These are phyloP conservation scores for Ephestia elutella DNA, from an alignment of 1,140 invertebrate species.

Conservation along the genomic window DNA sequence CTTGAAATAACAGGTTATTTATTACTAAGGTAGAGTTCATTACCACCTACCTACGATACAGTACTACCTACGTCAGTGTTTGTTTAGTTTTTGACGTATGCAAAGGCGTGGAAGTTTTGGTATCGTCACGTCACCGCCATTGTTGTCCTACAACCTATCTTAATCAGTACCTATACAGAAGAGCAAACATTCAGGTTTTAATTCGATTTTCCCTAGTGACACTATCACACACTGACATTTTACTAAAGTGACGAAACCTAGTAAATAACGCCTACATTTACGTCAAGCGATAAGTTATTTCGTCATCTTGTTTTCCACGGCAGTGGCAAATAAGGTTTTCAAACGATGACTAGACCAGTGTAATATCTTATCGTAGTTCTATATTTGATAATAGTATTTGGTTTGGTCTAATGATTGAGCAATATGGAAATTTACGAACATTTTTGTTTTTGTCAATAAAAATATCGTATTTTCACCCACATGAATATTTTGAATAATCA, in stretches of 20 bases:
- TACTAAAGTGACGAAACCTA: neutral
- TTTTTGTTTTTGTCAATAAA: neutral
- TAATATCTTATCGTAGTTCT: neutral
- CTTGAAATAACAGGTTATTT: neutral
- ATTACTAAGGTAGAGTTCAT: neutral
- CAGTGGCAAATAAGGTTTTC: neutral
- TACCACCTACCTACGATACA: neutral
- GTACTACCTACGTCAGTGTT: conserved; percentile 32
- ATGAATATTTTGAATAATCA: too few relatives aligned
- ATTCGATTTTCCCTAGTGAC: neutral
- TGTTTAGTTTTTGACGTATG: conserved; percentile 44
- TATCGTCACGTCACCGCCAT: conserved; percentile 36
- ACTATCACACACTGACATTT: neutral
- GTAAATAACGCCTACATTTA: neutral
- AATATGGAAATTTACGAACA: neutral
- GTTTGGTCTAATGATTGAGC: neutral
- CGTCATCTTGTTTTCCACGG: conserved; percentile 2
- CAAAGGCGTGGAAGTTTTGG: conserved; percentile 59
- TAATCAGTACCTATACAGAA: neutral
- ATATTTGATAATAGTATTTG: neutral
- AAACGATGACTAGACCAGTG: neutral
- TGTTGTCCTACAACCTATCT: conserved; percentile 13
- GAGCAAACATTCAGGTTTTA: neutral
- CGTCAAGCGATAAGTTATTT: neutral
- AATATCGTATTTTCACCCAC: too few relatives aligned